Percentiles rank a stretch among this genome's conserved stretches.
These are phyloP conservation scores for Lobophora halterata DNA, from an alignment of 2,888 invertebrate genomes.

Conservation along the genomic window DNA sequence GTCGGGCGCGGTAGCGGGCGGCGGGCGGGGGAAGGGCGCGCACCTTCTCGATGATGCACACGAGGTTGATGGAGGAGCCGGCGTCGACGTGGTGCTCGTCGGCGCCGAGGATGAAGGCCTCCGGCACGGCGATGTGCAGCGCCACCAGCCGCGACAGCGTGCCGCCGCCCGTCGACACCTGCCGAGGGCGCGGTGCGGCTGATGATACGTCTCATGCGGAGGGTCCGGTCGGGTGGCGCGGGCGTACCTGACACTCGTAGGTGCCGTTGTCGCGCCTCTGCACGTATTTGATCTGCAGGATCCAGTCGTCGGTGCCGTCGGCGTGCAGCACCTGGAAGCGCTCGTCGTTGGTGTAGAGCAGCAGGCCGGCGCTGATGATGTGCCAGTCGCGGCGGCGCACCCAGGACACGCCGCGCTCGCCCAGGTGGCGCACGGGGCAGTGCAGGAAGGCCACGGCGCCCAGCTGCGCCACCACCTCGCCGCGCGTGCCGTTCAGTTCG, in stretches of 20 bases:
- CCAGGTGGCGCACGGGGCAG: constrained; percentile 88
- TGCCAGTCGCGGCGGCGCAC: constrained; percentile 95
- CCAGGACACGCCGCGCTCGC: constrained; percentile 92
- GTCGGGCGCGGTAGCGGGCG: neutral
- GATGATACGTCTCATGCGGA: too few species aligned
- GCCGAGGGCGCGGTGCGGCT: too few species aligned
- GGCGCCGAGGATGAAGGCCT: constrained; percentile 92
- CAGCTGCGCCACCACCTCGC: constrained; percentile 88
- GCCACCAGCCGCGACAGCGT: constrained; percentile 93
- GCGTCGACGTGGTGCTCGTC: constrained; percentile 95
- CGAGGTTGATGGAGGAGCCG: constrained; percentile 93
- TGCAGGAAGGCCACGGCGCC: constrained; percentile 90
- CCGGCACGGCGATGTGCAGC: constrained; percentile 93
- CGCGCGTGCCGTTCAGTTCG: constrained; percentile 86
- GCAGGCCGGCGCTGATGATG: constrained; percentile 93
- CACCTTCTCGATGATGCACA: constrained; percentile 96
- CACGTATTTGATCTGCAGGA: constrained; percentile 94
- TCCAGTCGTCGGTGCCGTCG: constrained; percentile 95
- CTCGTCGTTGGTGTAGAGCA: constrained; percentile 95
- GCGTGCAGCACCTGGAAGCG: constrained; percentile 90
- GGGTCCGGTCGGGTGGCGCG: too few species aligned
- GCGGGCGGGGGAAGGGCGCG: neutral
- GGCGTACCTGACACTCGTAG: constrained; percentile 92
- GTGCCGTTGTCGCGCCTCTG: constrained; percentile 95
- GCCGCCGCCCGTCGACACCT: constrained; percentile 92